phyloP scores from a whole-genome alignment of 2,113 vertebrate species.

The Lasiurus cinereus region DNA sequence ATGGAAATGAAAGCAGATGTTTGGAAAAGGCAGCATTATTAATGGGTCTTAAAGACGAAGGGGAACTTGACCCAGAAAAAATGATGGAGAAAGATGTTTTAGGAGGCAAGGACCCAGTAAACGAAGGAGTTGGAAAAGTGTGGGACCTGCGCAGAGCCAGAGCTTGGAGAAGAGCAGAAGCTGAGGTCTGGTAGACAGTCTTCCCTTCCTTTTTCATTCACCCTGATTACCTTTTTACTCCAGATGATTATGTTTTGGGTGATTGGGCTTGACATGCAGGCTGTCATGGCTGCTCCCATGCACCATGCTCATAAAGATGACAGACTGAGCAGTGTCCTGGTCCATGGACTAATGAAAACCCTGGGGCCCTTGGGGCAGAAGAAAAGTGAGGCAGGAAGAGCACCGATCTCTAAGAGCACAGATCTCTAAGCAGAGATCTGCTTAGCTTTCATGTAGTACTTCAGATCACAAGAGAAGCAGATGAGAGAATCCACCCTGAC shows the following conservation, averaged over 20 bases:
- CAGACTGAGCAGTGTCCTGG: background rate
- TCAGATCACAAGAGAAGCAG: slow-evolving; percentile 36
- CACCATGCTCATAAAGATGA: accelerated
- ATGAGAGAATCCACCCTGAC: background rate
- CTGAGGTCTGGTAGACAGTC: background rate
- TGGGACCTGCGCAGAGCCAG: background rate
- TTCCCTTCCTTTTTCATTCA: background rate
- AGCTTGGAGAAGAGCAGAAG: background rate
- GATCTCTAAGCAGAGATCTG: background rate
- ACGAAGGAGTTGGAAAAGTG: background rate
- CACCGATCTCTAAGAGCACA: too few species aligned
- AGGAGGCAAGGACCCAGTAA: background rate
- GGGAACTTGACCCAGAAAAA: background rate
- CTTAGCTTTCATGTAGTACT: background rate
- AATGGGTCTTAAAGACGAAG: background rate
- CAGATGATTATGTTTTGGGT: background rate
- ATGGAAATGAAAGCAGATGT: background rate
- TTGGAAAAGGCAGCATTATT: background rate
- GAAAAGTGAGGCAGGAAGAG: background rate
- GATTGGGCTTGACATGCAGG: background rate
- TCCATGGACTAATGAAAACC: background rate
- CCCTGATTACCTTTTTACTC: background rate
- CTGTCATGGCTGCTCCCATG: background rate
- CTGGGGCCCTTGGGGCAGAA: accelerated
- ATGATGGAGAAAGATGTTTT: background rate